Percentiles rank a stretch among this genome's conserved stretches.
Evolutionary conservation across 2,888 invertebrate species (phyloP).

Genomic region (Eristalis tenax): DNA sequence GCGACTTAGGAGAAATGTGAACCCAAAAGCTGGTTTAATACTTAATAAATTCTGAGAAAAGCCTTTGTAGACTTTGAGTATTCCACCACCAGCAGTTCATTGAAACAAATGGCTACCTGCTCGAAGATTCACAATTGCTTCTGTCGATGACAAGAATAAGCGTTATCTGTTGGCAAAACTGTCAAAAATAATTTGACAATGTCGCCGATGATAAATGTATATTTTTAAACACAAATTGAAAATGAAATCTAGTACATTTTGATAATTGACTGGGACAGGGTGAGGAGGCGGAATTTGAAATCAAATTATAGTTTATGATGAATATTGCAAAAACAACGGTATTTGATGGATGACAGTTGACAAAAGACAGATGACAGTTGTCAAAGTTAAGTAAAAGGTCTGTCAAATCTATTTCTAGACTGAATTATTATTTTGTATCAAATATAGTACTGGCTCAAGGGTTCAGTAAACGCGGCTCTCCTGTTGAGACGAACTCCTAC

Average conservation of each 20-base stretch:
- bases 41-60: conserved; percentile 37
- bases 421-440: too few species aligned
- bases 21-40: conserved; percentile 32
- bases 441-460: too few species aligned
- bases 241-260: neutral
- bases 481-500: too few species aligned
- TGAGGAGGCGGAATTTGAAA: neutral
- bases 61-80: neutral
- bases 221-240: neutral
- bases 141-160: neutral
- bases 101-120: conserved; percentile 37
- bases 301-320: too few species aligned
- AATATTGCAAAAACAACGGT: too few species aligned
- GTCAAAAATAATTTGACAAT: conserved; percentile 3
- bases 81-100: neutral
- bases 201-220: neutral
- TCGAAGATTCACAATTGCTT: neutral
- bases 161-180: conserved; percentile 11
- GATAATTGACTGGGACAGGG: neutral
- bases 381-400: too few species aligned
- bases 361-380: too few species aligned
- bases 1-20: conserved; percentile 20
- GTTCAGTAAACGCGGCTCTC: too few species aligned
- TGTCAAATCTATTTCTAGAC: too few species aligned
- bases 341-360: too few species aligned